Base-by-base conservation (phyloP, 2,797 vertebrate genomes). In the Nasua narica region DNA sequence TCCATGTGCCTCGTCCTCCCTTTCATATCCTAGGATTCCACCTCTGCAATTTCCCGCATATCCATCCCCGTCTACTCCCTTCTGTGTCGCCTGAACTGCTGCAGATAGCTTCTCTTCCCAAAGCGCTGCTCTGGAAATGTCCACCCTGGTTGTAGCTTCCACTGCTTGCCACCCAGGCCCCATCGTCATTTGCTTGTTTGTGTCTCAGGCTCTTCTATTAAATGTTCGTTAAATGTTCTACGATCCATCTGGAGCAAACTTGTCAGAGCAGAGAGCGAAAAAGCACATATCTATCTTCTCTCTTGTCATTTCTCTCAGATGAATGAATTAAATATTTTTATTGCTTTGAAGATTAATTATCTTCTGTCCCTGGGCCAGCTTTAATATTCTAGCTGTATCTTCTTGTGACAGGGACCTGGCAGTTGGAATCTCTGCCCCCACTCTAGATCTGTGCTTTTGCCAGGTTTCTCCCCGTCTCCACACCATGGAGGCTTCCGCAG, bases 311-410 rank as follows among this genome's bases (percentile, higher is more conserved):
- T 96, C 29, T 76, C 87, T 97, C 56, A 96, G 84, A 95, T 93
- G 95, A 97, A 97, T 96, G 96, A 98, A 97, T 96, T 96, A 98
- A 97, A 96, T 96, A 97, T 96, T 98, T 97, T 97, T 96, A 97
- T 98, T 97, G 97, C 97, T 43, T 97, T n/a, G 72, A 95, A 97
- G 98, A 98, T 98, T 95, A 97, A 98, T 98, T 97, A 96, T 92
- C 92, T 95, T 88, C 76, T 82, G 37, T 98, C 88, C 37, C 48
- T 35, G 48, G 85, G 93, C 87, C 88, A 97, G 65, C 69, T 95
- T 96, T 97, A 95, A 95, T 96, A 95, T 97, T 97, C 84, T 94
- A 72, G 67, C 78, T 95, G 10, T 96, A 48, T 87, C 94, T 94
- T 94, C 82, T 95, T 95, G 52, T 95, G 87, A 85, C 56, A 87